Percentiles rank a stretch among this genome's conserved stretches.
Evolutionary conservation across 1,140 invertebrate genomes (phyloP).

Genomic region (Aphelenchoides besseyi): DNA sequence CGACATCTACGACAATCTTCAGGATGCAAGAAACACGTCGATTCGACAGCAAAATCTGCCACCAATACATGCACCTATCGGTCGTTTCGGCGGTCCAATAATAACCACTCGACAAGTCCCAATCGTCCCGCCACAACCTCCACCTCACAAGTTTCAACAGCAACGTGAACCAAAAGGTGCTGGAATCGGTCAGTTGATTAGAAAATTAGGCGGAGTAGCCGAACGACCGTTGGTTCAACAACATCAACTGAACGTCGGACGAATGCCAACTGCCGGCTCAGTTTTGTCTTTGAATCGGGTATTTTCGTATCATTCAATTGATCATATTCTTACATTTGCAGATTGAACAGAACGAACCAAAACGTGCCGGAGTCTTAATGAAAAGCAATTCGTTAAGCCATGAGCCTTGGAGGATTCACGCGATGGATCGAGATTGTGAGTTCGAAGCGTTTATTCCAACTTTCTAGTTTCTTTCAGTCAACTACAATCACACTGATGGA

Average conservation of each 20-base stretch:
- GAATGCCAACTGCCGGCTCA: slow-evolving; percentile 42
- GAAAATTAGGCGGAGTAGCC: slow-evolving; percentile 43
- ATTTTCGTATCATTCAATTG: neutral
- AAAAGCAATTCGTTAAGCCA: slow-evolving; percentile 54
- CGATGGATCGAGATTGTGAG: slow-evolving; percentile 36
- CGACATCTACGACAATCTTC: slow-evolving; percentile 57
- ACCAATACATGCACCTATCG: neutral
- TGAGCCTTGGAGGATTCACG: slow-evolving; percentile 52
- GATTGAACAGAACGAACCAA: slow-evolving; percentile 31
- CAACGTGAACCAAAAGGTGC: slow-evolving; percentile 8
- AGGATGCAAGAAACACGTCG: neutral
- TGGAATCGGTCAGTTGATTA: slow-evolving; percentile 52
- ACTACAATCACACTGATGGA: neutral
- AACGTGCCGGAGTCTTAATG: slow-evolving; percentile 51
- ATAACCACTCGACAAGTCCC: neutral
- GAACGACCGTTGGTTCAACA: slow-evolving; percentile 27
- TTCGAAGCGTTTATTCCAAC: slow-evolving; percentile 26
- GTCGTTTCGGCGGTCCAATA: neutral
- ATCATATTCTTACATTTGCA: slow-evolving; percentile 21
- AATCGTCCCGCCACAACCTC: neutral
- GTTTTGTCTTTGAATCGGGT: slow-evolving; percentile 56
- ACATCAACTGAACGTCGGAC: slow-evolving; percentile 3
- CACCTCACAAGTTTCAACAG: neutral
- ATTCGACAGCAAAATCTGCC: neutral
- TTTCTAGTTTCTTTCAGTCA: slow-evolving; percentile 20